Percentiles rank a stretch among this genome's conserved stretches.
phyloP scores from a whole-genome alignment of 2,888 invertebrate genomes.

The Ectemnius cavifrons region DNA sequence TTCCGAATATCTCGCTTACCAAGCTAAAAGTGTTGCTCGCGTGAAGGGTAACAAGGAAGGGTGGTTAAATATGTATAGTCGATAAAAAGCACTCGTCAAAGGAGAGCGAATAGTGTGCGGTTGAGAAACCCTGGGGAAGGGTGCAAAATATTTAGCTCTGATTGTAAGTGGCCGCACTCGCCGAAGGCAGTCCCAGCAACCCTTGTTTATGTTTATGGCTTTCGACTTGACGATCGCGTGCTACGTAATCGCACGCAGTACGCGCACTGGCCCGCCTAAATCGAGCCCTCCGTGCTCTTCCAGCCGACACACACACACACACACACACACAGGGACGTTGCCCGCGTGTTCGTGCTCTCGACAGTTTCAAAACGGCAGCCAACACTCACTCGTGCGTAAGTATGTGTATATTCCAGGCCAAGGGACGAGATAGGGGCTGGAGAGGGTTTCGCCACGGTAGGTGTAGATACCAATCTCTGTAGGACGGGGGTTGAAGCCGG shows the following conservation, averaged over 20 bases:
- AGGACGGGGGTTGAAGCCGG: slow-evolving; percentile 69
- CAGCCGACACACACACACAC: slow-evolving; percentile 30
- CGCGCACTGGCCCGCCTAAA: slow-evolving; percentile 15
- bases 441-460: slow-evolving; percentile 58
- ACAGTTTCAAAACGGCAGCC: no score
- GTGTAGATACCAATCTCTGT: slow-evolving; percentile 72
- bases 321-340: not conserved
- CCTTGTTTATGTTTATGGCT: slow-evolving; percentile 77
- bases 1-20: no score
- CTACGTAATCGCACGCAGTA: slow-evolving; percentile 38
- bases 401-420: not conserved
- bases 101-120: no score
- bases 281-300: slow-evolving; percentile 7
- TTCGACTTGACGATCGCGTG: slow-evolving; percentile 74
- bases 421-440: slow-evolving; percentile 10
- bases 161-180: slow-evolving; percentile 69
- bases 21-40: no score
- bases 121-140: slow-evolving; percentile 59
- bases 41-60: no score
- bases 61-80: no score
- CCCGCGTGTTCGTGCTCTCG: no score
- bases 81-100: no score
- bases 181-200: slow-evolving; percentile 71
- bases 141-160: slow-evolving; percentile 74
- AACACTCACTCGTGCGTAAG: no score